phyloP scores from a whole-genome alignment of 2,888 invertebrate species.

The Drosophila meridionalis region DNA sequence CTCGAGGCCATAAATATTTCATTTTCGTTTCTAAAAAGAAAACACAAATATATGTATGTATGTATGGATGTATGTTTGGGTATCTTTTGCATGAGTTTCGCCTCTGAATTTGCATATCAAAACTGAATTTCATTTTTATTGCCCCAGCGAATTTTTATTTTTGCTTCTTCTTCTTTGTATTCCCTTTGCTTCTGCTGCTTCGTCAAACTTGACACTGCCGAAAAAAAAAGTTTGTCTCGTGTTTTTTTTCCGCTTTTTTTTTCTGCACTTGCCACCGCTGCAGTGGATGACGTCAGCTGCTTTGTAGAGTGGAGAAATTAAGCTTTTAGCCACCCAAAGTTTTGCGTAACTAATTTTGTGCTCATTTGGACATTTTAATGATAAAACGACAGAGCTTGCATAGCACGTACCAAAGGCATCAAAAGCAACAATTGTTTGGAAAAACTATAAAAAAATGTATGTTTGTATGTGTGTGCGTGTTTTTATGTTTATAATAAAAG shows the following conservation, averaged over 20 bases:
- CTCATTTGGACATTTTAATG: constrained; percentile 48
- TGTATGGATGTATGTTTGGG: neutral
- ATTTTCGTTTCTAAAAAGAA: constrained; percentile 52
- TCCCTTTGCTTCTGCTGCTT: neutral
- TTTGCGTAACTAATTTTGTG: constrained; percentile 51
- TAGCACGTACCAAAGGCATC: constrained; percentile 60
- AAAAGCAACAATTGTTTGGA: constrained; percentile 34
- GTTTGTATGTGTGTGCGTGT: constrained; percentile 32
- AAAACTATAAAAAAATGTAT: constrained; percentile 28
- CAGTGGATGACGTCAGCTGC: constrained; percentile 48
- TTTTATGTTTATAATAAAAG: constrained; percentile 69
- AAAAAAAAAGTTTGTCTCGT: constrained; percentile 26
- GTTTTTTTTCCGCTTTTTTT: neutral
- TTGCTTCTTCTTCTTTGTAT: constrained; percentile 17
- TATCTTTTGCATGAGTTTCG: constrained; percentile 40
- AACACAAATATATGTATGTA: constrained; percentile 10
- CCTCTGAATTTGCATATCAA: constrained; percentile 50
- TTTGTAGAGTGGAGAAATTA: constrained; percentile 12
- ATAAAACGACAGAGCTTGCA: constrained; percentile 37
- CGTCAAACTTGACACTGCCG: constrained; percentile 51
- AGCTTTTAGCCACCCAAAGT: constrained; percentile 32
- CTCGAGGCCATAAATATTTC: constrained; percentile 72
- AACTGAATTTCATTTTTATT: constrained; percentile 46
- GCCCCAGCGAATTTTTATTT: constrained; percentile 38
- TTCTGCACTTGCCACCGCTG: constrained; percentile 35